A percentile compares a stretch with the other conserved stretches of the same genome.
Conservation (phyloP, 2,113 vertebrate genomes). For the Esox niger region DNA sequence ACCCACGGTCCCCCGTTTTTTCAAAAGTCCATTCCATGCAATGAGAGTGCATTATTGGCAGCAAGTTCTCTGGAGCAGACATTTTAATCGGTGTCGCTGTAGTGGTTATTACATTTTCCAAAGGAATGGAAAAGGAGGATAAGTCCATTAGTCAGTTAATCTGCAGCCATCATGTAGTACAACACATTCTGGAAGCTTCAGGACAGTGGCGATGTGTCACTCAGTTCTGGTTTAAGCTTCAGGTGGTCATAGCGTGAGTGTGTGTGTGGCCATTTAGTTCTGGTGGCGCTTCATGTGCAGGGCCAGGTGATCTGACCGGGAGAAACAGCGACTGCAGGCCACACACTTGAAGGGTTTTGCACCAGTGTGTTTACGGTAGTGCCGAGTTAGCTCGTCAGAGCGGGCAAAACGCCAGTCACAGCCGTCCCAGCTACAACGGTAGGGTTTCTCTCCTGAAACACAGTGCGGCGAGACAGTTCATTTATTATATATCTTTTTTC, state of each 20-base stretch:
- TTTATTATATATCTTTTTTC: too few relatives aligned
- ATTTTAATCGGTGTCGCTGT: constrained; percentile 21
- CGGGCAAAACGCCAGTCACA: constrained; percentile 88
- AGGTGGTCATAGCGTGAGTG: background rate
- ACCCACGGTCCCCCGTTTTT: constrained; percentile 3
- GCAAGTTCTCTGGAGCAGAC: constrained; percentile 23
- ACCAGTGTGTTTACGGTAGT: constrained; percentile 86
- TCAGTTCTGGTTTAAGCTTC: constrained; percentile 69
- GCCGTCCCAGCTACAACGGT: constrained; percentile 80
- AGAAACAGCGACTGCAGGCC: constrained; percentile 86
- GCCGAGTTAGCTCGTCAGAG: constrained; percentile 84
- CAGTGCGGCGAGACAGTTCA: too few relatives aligned
- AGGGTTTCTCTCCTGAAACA: constrained; percentile 65
- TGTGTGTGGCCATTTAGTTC: constrained; percentile 65
- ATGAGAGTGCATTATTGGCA: constrained; percentile 22
- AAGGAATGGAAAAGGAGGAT: background rate
- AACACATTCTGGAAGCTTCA: background rate
- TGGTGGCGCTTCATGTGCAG: constrained; percentile 90
- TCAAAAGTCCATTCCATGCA: constrained; percentile 36
- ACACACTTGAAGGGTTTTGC: constrained; percentile 86
- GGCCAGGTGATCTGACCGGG: constrained; percentile 86
- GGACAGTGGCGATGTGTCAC: rapidly evolving
- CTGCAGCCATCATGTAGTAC: background rate
- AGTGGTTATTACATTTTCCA: background rate
- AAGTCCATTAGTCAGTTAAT: background rate